phyloP scores from a whole-genome alignment of 2,797 vertebrate species.

The Clamator glandarius region DNA sequence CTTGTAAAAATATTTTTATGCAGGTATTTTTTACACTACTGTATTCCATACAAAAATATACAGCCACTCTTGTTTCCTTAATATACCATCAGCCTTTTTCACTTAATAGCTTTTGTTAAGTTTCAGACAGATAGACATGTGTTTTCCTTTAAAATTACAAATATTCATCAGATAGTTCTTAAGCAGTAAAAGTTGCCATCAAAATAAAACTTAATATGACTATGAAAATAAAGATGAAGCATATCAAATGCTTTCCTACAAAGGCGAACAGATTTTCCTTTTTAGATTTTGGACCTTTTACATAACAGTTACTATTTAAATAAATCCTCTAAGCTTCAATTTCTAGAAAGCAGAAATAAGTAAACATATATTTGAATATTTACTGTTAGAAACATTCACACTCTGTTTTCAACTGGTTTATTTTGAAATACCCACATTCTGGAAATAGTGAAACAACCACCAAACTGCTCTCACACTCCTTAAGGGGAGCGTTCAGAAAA shows the following conservation, averaged over 20 bases:
- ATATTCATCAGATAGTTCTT: not conserved
- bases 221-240: not conserved
- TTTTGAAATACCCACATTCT: not conserved
- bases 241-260: not conserved
- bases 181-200: not conserved
- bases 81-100: not conserved
- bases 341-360: not conserved
- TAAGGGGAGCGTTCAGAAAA: not conserved
- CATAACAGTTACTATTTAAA: not conserved
- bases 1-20: not conserved
- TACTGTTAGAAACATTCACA: not conserved
- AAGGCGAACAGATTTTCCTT: not conserved
- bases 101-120: not conserved
- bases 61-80: not conserved
- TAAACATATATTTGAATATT: not conserved
- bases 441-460: not conserved
- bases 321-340: not conserved
- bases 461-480: not conserved
- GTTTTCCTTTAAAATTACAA: not conserved
- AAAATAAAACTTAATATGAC: not conserved
- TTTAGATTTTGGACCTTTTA: not conserved
- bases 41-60: not conserved
- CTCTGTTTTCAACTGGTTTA: conserved; percentile 1
- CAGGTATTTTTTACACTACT: not conserved
- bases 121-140: not conserved